phyloP scores from a whole-genome alignment of 2,113 vertebrate genomes.

The Coreoperca whiteheadi region DNA sequence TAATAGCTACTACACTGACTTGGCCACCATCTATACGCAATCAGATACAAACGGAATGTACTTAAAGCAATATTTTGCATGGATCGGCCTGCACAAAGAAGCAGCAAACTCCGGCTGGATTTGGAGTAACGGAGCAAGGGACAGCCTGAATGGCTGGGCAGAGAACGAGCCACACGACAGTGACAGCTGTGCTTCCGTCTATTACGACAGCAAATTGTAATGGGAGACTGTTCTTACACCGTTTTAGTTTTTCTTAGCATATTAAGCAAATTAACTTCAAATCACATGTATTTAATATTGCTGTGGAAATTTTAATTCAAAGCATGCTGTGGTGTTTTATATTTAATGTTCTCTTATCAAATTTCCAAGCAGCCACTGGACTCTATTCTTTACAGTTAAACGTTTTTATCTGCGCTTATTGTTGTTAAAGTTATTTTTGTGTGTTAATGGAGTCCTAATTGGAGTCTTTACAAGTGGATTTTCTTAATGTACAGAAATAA shows the following conservation, averaged over 20 bases:
- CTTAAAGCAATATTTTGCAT: rapidly evolving
- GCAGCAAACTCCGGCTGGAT: rapidly evolving
- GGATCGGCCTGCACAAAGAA: background rate
- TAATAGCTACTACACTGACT: background rate
- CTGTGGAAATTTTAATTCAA: background rate
- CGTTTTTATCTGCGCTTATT: background rate
- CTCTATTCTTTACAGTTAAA: background rate
- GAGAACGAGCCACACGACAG: rapidly evolving
- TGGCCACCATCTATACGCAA: slow-evolving; percentile 18
- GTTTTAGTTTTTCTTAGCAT: background rate
- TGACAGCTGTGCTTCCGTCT: rapidly evolving
- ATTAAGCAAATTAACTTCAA: background rate
- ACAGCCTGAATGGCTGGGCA: rapidly evolving
- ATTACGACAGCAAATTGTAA: rapidly evolving
- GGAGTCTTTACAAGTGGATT: background rate
- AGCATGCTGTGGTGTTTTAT: background rate
- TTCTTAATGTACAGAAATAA: too few species aligned
- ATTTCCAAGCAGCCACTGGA: background rate
- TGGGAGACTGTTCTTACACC: background rate
- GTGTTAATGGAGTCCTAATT: background rate
- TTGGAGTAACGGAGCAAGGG: rapidly evolving
- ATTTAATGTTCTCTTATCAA: background rate
- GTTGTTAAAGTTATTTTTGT: background rate
- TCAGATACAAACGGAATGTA: rapidly evolving
- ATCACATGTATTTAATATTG: background rate